Evolutionary conservation across 2,888 invertebrate genomes (phyloP).

Genomic region (Boloria euphrosyne): DNA sequence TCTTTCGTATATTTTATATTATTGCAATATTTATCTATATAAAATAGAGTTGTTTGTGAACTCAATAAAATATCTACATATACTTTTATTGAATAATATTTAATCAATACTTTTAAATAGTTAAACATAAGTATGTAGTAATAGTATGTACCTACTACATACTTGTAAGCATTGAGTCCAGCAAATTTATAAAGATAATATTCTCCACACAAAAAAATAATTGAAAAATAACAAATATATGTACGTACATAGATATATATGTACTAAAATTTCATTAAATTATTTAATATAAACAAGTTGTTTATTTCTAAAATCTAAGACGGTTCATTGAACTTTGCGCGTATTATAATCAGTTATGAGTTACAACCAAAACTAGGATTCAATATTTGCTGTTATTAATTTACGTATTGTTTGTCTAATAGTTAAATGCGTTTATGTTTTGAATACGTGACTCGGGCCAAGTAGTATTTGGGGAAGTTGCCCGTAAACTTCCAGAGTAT

Average conservation of each 20-base stretch:
- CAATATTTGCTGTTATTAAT: constrained; percentile 51
- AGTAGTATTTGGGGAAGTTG: constrained; percentile 2
- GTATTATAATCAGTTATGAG: constrained; percentile 23
- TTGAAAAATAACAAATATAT: too few relatives aligned
- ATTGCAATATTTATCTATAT: not conserved
- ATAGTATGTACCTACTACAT: too few relatives aligned
- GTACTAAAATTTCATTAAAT: too few relatives aligned
- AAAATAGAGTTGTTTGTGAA: constrained; percentile 26
- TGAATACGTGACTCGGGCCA: constrained; percentile 37
- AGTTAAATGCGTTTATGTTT: constrained; percentile 41
- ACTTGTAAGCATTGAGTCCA: too few relatives aligned
- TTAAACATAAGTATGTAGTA: too few relatives aligned
- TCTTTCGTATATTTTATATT: not conserved
- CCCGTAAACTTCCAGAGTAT: not conserved
- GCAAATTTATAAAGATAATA: too few relatives aligned
- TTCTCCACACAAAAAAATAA: too few relatives aligned
- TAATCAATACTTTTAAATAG: not conserved
- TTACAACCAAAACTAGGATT: constrained; percentile 39
- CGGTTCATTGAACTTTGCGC: constrained; percentile 37
- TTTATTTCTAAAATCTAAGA: not conserved
- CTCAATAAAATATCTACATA: constrained; percentile 28
- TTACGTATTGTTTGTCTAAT: constrained; percentile 49
- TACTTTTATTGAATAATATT: constrained; percentile 30
- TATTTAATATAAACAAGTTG: not conserved
- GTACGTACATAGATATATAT: too few relatives aligned